These are phyloP conservation scores for Liodrosophila aerea DNA, from an alignment of 2,888 invertebrate genomes.

Conservation along the genomic window DNA sequence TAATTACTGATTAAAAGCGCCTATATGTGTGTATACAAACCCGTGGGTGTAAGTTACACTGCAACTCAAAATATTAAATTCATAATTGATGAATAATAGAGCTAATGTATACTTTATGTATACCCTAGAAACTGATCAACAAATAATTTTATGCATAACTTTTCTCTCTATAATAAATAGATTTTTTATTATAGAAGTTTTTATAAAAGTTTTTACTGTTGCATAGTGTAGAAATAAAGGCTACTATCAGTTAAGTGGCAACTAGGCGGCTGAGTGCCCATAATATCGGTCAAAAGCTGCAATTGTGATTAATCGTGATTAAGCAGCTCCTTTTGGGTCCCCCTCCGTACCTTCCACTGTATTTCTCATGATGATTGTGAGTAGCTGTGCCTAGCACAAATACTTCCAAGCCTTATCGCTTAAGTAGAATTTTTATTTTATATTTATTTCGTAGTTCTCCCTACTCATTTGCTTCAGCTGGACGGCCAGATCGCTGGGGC, in stretches of 20 bases:
- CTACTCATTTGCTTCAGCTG: conserved; percentile 67
- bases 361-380: conserved; percentile 18
- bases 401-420: conserved; percentile 55
- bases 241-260: conserved; percentile 52
- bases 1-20: conserved; percentile 65
- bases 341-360: not conserved
- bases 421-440: conserved; percentile 2
- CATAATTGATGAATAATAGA: too few relatives aligned
- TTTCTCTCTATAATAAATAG: too few relatives aligned
- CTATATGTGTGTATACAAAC: not conserved
- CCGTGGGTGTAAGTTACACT: not conserved
- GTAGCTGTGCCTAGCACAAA: conserved; percentile 12
- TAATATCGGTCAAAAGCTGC: conserved; percentile 75
- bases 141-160: too few relatives aligned
- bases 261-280: conserved; percentile 33
- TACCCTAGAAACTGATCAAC: too few relatives aligned
- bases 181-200: too few relatives aligned
- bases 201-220: too few relatives aligned
- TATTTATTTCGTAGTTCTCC: conserved; percentile 35
- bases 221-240: conserved; percentile 3
- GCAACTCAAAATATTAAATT: too few relatives aligned
- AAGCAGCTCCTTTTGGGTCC: conserved; percentile 33
- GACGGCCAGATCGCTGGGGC: conserved; percentile 28
- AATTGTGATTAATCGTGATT: conserved; percentile 69
- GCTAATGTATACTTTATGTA: too few relatives aligned